Conservation (phyloP, 2,888 invertebrate genomes). For the Pristionchus arcanus region DNA sequence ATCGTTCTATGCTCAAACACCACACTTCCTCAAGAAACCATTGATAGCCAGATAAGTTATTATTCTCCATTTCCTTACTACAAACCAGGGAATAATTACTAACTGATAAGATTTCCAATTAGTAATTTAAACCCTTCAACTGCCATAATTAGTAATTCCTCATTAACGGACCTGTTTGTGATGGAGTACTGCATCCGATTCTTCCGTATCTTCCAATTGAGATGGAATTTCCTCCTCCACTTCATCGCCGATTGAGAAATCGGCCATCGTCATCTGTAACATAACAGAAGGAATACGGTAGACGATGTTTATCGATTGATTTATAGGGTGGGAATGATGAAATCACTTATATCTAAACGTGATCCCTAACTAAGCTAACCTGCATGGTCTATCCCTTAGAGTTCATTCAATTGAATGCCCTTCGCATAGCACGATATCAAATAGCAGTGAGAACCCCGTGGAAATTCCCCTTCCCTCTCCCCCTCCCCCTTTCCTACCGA, state of each 20-base stretch:
- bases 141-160: neutral
- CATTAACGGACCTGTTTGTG: conserved; percentile 38
- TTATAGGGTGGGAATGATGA: neutral
- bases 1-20: neutral
- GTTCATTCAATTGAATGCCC: neutral
- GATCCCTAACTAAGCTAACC: neutral
- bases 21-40: neutral
- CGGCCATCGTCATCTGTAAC: conserved; percentile 55
- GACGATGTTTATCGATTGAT: neutral
- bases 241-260: conserved; percentile 53
- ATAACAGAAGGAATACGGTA: neutral
- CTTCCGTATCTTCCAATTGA: conserved; percentile 49
- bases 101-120: neutral
- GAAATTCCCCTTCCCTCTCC: neutral
- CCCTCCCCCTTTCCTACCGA: neutral
- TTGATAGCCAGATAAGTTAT: too few species aligned
- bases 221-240: conserved; percentile 47
- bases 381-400: neutral
- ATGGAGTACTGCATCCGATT: neutral
- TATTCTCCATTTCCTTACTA: neutral
- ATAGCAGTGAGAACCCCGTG: conserved; percentile 24
- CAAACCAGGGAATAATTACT: too few species aligned
- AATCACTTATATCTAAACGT: neutral
- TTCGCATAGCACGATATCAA: conserved; percentile 12
- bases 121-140: neutral